Evolutionary conservation across 2,113 vertebrate genomes (phyloP).

Genomic region (Gnathochromis pfefferi): DNA sequence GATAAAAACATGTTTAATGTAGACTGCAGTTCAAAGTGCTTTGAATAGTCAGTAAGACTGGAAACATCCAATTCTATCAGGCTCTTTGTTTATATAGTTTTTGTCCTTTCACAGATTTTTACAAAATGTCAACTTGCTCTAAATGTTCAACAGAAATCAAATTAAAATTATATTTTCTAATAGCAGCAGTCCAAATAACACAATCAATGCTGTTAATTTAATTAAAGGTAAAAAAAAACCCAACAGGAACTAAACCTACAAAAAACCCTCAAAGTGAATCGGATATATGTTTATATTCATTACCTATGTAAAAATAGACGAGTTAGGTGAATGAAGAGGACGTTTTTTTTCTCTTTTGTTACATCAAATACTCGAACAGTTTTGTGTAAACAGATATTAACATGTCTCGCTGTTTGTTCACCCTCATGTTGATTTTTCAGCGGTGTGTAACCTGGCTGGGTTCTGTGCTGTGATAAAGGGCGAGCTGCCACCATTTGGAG

Average conservation of each 20-base stretch:
- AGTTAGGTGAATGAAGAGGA: background rate
- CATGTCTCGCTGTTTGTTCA: background rate
- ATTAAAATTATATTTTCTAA: fast-evolving
- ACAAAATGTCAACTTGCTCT: background rate
- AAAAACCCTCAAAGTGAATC: background rate
- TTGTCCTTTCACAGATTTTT: background rate
- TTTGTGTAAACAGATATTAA: background rate
- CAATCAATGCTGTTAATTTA: background rate
- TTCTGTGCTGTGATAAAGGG: conserved; percentile 1
- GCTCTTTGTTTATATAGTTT: background rate
- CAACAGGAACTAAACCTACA: background rate
- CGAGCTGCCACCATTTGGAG: conserved; percentile 32
- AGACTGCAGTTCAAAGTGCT: background rate
- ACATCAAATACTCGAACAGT: background rate
- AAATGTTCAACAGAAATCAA: background rate
- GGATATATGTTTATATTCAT: background rate
- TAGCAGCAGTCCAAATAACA: fast-evolving
- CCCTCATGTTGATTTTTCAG: background rate
- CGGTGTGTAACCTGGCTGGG: background rate
- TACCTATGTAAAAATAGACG: background rate
- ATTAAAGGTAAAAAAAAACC: fast-evolving
- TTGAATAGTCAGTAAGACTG: background rate
- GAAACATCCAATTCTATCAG: background rate
- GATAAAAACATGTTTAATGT: background rate
- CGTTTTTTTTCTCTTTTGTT: background rate